Base-by-base conservation (phyloP, 2,888 invertebrate genomes). In the Heliconius sara region DNA sequence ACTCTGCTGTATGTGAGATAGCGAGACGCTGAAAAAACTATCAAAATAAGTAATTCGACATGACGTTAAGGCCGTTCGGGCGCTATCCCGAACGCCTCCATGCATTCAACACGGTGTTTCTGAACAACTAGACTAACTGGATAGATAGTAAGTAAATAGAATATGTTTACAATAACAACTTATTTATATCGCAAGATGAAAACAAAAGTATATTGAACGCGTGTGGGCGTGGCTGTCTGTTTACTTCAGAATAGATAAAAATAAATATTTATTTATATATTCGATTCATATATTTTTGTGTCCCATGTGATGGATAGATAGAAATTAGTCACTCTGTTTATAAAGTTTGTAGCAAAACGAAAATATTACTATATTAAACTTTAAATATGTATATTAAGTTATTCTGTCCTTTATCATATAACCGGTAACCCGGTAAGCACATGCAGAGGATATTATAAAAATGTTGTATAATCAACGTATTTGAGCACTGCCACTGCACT, bases 161-260 rank as follows among this genome's bases (percentile, higher is more conserved):
- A 19, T n/a, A 19, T 19, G 39, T 39, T 60, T 25, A 68, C 68
- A 68, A 60, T 60, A 77, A 77, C 76, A 78, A 52, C 25, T 34
- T 78, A 78, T 78, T 78, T 72, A 66, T 72, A 72, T 30, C 71
- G 5, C 13, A 60, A 60, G 25, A 34, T 39, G 34, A 39, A 25
- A 73, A 73, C 25, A 60, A 60, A 71, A 60, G n/a, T 34, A 30
- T 34, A 60, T 34, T 57, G n/a, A 16, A 22, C 30, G 60, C n/a
- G 60, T 39, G 65, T 65, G 43, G 72, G 77, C 12, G 72, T 66
- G 65, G 30, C 27, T n/a, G 65, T 43, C 65, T 63, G 39, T 63
- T 65, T 65, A 25, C 16, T 25, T 25, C 13, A n/a, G 43, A 6
- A 25, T 16, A 25, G 25, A 47, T 25, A 27, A 43, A 70, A 70